Conservation (phyloP, 1,140 invertebrate genomes). For the Stegodyphus dumicola region DNA sequence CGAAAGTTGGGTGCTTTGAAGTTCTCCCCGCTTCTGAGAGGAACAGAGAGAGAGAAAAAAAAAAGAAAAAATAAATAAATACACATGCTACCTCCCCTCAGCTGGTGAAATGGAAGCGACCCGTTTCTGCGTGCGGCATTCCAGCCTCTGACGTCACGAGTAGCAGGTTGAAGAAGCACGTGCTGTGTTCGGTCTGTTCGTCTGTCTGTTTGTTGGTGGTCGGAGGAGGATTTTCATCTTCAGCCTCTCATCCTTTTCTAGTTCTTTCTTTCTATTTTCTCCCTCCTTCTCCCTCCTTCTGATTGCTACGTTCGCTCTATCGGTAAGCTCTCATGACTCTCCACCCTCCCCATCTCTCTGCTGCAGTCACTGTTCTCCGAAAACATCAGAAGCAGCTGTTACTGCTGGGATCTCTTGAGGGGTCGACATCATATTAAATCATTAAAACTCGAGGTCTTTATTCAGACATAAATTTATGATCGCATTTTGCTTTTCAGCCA, state of each 20-base stretch:
- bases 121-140: constrained; percentile 31
- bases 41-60: too few relatives aligned
- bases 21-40: too few relatives aligned
- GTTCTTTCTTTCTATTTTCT: not conserved
- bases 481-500: not conserved
- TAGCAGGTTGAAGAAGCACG: constrained; percentile 28
- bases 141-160: constrained; percentile 30
- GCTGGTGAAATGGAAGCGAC: constrained; percentile 16
- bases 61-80: not conserved
- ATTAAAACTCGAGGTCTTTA: too few relatives aligned
- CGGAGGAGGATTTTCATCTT: constrained; percentile 29
- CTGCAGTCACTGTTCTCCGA: constrained; percentile 21
- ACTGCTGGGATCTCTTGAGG: constrained; percentile 8
- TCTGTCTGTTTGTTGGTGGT: constrained; percentile 9
- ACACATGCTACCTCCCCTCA: not conserved
- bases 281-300: constrained; percentile 5
- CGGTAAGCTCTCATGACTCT: too few relatives aligned
- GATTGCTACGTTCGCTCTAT: not conserved
- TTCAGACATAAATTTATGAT: too few relatives aligned
- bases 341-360: not conserved
- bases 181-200: not conserved
- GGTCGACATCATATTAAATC: not conserved
- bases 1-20: too few relatives aligned
- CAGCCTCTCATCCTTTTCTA: constrained; percentile 12
- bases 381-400: constrained; percentile 50